A percentile compares a stretch with the other conserved stretches of the same genome.
Conservation (phyloP, 2,113 vertebrate genomes). For the Callocephalon fimbriatum region DNA sequence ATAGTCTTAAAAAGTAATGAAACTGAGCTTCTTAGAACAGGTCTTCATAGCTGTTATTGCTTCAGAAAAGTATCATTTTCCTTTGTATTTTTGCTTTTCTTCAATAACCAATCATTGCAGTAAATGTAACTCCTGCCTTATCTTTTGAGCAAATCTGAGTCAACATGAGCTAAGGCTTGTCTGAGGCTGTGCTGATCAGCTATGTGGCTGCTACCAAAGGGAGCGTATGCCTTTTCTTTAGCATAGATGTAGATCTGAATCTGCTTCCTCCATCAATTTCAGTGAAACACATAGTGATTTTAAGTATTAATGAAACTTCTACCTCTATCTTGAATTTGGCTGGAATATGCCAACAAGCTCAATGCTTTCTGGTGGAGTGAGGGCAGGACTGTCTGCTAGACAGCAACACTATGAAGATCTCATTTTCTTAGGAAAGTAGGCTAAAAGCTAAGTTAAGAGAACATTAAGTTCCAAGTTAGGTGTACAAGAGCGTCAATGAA, state of each 20-base stretch:
- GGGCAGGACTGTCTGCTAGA: not conserved
- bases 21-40: not conserved
- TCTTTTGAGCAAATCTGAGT: not conserved
- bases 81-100: not conserved
- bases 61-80: not conserved
- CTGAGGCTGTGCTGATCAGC: not conserved
- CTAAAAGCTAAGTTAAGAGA: not conserved
- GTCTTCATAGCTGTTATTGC: not conserved
- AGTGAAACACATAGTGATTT: not conserved
- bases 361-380: accelerated
- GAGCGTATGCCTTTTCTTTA: not conserved
- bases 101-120: not conserved
- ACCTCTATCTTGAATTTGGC: not conserved
- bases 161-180: not conserved
- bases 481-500: not conserved
- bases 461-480: not conserved
- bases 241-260: not conserved
- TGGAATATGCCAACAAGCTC: not conserved
- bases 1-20: not conserved
- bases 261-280: not conserved
- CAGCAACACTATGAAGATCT: not conserved
- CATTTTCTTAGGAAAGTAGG: not conserved
- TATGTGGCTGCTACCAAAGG: not conserved
- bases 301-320: not conserved
- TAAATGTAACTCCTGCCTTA: not conserved